Base-by-base conservation (phyloP, 1,140 invertebrate species). In the Bombus superbus region DNA sequence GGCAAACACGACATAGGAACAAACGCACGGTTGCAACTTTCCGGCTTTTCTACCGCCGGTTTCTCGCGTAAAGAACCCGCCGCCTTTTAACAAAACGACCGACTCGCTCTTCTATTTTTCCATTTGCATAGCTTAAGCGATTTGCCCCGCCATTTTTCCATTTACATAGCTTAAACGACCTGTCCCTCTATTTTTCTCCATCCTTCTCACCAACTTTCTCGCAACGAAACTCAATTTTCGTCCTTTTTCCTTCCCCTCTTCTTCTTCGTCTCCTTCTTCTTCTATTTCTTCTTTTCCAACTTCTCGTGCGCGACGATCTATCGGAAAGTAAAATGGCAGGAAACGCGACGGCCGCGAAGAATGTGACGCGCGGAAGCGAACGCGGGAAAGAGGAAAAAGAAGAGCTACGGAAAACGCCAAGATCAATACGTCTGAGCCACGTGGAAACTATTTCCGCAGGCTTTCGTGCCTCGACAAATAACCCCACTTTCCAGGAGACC, bases 401-500 rank as follows among this genome's bases (percentile, higher is more conserved):
- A 71, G 69, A 42, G 28, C 59, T 28, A n/a, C 28, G 62, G 66
- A 66, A 85, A 83, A 87, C 57, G 64, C 71, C 66, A 72, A 71
- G 72, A 75, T 88, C 87, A 83, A 89, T 88, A 88, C 83, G 88
- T 88, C 69, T 75, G 86, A 53, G 72, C 69, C 57, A 71, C 38
- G n/a, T 35, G 66, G 69, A 75, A 76, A 74, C 82, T 87, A 89
- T 89, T 72, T 89, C 81, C 71, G 72, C 77, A 75, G 74, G 80
- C 86, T 81, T 76, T 77, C 40, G 66, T 75, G 47, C 82, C 75
- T 42, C 88, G 87, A 88, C 86, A 88, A 89, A 89, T 89, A 88
- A 87, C 82, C 81, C 81, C 71, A 80, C 83, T 87, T 83, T 87
- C 82, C 76, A 76, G 73, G 71, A 72, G 76, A 66, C 69, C 77